phyloP scores from a whole-genome alignment of 2,113 vertebrate species.

The Ictalurus furcatus region DNA sequence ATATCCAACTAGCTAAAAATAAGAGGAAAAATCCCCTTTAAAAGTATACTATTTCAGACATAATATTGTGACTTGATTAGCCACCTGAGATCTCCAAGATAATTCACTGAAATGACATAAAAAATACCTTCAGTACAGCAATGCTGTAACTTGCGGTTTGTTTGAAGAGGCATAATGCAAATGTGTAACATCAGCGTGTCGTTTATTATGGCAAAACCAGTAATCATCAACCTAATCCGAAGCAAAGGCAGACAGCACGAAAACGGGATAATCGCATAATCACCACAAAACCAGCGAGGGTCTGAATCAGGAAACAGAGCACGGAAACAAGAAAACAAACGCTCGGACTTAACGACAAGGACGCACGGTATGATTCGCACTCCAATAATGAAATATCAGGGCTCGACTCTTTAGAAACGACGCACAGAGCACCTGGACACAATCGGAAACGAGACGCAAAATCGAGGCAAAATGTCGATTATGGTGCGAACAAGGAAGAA shows the following conservation, averaged over 20 bases:
- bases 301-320: neutral
- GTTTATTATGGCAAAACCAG: neutral
- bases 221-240: neutral
- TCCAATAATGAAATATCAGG: neutral
- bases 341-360: neutral
- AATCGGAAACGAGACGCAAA: neutral
- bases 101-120: neutral
- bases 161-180: neutral
- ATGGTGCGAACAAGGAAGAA: neutral
- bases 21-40: too few relatives aligned
- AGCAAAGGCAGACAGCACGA: neutral
- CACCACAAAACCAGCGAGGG: neutral
- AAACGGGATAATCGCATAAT: constrained; percentile 3
- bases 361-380: neutral
- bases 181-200: neutral
- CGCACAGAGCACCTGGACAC: neutral
- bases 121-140: neutral
- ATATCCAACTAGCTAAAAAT: neutral
- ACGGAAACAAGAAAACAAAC: neutral
- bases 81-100: neutral
- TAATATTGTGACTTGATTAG: neutral
- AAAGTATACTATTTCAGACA: neutral
- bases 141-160: neutral
- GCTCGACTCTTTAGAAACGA: neutral
- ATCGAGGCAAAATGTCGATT: neutral